A percentile compares a stretch with the other conserved stretches of the same genome.
phyloP scores from a whole-genome alignment of 2,888 invertebrate genomes.

The Deroplatys truncata region DNA sequence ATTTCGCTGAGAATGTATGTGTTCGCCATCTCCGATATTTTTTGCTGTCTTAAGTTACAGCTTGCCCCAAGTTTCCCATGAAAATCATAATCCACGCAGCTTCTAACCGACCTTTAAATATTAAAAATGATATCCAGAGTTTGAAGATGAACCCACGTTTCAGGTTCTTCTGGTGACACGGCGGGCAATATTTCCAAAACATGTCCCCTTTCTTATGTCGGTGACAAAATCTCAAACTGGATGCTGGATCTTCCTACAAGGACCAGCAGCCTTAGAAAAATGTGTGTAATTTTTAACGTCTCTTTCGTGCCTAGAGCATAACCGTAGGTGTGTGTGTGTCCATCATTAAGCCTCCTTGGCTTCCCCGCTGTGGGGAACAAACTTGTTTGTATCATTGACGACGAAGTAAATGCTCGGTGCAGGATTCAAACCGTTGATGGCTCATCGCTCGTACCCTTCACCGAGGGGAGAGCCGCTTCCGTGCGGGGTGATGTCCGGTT shows the following conservation, averaged over 20 bases:
- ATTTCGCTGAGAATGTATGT: too few relatives aligned
- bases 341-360: neutral
- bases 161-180: neutral
- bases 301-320: neutral
- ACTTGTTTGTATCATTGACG: neutral
- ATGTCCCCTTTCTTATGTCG: too few relatives aligned
- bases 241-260: neutral
- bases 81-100: too few relatives aligned
- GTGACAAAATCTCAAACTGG: neutral
- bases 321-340: constrained; percentile 5
- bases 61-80: neutral
- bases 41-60: too few relatives aligned
- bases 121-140: neutral
- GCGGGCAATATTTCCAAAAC: too few relatives aligned
- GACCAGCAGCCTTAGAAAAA: neutral
- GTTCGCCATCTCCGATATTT: too few relatives aligned
- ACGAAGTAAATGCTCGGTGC: too few relatives aligned
- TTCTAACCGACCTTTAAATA: neutral
- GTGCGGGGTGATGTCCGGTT: neutral
- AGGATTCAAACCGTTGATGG: constrained; percentile 14
- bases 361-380: neutral
- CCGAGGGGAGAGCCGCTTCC: neutral
- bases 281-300: constrained; percentile 9
- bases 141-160: neutral
- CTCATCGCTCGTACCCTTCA: neutral